Conservation (phyloP, 2,888 invertebrate genomes). For the Crioceris asparagi region DNA sequence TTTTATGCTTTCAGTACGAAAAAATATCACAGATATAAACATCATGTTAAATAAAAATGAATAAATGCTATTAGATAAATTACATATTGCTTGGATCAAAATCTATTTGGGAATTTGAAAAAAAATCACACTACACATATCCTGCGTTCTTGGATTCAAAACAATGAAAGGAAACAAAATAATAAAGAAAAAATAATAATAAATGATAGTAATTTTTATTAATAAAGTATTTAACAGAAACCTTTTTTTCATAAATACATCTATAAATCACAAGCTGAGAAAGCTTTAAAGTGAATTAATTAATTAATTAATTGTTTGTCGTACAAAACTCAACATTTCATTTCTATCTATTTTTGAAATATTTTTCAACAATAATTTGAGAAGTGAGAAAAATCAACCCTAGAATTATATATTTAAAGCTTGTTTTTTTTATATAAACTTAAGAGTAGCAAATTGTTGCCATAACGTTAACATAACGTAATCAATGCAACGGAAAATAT, state of each 20-base stretch:
- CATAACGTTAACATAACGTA: constrained; percentile 27
- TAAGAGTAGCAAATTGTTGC: constrained; percentile 24
- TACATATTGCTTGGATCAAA: too few species aligned
- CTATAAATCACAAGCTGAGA: constrained; percentile 25
- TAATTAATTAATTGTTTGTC: too few species aligned
- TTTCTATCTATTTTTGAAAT: too few species aligned
- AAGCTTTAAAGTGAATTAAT: constrained; percentile 17
- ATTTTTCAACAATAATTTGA: constrained; percentile 18
- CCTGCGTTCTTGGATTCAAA: not conserved
- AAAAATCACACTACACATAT: not conserved
- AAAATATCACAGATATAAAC: constrained; percentile 37
- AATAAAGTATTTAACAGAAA: constrained; percentile 35
- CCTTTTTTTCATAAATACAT: constrained; percentile 33
- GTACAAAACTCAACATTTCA: constrained; percentile 19
- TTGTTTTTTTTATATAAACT: constrained; percentile 23
- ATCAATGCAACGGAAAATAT: constrained; percentile 20
- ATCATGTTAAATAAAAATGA: constrained; percentile 18
- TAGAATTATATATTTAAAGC: constrained; percentile 21
- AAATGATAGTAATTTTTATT: constrained; percentile 34
- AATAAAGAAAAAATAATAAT: constrained; percentile 24
- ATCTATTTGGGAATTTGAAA: not conserved
- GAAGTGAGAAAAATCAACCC: constrained; percentile 19
- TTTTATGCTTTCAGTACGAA: constrained; percentile 34
- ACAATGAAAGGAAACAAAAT: constrained; percentile 13
- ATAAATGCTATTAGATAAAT: constrained; percentile 5